Evolutionary conservation across 1,140 invertebrate species (phyloP).

Genomic region (Lethrus apterus): DNA sequence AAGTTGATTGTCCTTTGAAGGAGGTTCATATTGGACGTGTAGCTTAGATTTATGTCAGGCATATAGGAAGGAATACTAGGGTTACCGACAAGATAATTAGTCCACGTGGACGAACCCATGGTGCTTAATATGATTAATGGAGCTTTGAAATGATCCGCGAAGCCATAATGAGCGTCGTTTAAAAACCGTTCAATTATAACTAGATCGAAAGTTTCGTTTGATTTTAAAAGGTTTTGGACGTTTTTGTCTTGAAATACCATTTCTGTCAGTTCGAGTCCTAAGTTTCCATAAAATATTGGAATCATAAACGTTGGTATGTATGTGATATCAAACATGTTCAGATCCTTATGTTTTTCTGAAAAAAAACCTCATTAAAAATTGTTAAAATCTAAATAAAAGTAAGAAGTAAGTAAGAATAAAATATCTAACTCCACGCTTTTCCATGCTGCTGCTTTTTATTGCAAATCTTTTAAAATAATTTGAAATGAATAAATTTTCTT

Average conservation of each 20-base stretch:
- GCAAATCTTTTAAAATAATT: too few species aligned
- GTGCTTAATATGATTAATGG: conserved; percentile 50
- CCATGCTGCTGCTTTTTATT: too few species aligned
- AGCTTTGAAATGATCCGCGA: conserved; percentile 53
- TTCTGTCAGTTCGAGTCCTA: conserved; percentile 1
- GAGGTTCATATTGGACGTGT: conserved; percentile 41
- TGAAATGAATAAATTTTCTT: too few species aligned
- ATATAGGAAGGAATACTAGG: conserved; percentile 37
- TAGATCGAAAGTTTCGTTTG: conserved; percentile 51
- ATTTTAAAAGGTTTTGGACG: conserved; percentile 21
- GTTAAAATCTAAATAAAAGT: too few species aligned
- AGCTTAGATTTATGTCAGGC: conserved; percentile 29
- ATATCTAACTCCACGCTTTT: too few species aligned
- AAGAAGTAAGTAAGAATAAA: too few species aligned
- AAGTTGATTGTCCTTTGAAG: conserved; percentile 40
- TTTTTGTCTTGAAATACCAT: conserved; percentile 16
- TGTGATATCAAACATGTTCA: neutral
- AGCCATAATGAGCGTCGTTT: conserved; percentile 55
- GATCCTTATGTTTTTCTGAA: neutral
- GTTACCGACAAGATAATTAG: conserved; percentile 36
- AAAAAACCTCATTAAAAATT: neutral
- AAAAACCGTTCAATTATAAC: conserved; percentile 60
- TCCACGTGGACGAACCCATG: conserved; percentile 26
- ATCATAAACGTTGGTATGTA: neutral
- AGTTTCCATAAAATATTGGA: neutral